A percentile compares a stretch with the other conserved stretches of the same genome.
Conservation (phyloP, 2,888 invertebrate genomes). For the Campoletis raptor region DNA sequence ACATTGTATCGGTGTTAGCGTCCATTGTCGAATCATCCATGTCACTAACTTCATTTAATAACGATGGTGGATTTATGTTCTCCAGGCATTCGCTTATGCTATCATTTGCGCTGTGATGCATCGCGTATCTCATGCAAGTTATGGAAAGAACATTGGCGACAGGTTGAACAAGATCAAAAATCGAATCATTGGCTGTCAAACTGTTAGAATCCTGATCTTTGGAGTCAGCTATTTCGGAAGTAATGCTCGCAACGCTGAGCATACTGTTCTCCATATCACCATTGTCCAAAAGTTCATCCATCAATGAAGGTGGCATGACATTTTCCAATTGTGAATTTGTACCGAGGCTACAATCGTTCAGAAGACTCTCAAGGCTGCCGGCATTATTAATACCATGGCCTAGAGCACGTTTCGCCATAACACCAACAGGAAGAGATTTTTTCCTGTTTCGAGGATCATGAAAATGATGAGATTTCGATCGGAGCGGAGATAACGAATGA, state of each 20-base stretch:
- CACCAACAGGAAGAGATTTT: slow-evolving; percentile 89
- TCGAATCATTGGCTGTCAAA: slow-evolving; percentile 80
- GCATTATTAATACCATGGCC: slow-evolving; percentile 86
- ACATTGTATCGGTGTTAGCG: slow-evolving; percentile 84
- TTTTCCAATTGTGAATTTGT: slow-evolving; percentile 91
- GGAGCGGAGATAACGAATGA: slow-evolving; percentile 76
- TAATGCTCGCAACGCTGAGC: slow-evolving; percentile 93
- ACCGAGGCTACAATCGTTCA: slow-evolving; percentile 86
- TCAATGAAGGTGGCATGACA: slow-evolving; percentile 93
- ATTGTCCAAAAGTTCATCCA: slow-evolving; percentile 87
- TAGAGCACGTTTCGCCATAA: slow-evolving; percentile 90
- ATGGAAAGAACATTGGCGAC: slow-evolving; percentile 85
- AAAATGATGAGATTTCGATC: slow-evolving; percentile 62
- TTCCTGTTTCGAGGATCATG: slow-evolving; percentile 84
- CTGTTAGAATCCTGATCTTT: slow-evolving; percentile 85
- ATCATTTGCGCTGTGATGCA: slow-evolving; percentile 84
- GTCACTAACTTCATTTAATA: slow-evolving; percentile 90
- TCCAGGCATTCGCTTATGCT: slow-evolving; percentile 88
- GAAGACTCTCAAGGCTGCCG: slow-evolving; percentile 88
- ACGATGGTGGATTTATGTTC: slow-evolving; percentile 90
- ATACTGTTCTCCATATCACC: slow-evolving; percentile 93
- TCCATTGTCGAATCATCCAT: slow-evolving; percentile 84
- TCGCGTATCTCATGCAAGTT: slow-evolving; percentile 82
- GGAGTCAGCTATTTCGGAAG: slow-evolving; percentile 91
- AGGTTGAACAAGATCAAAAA: slow-evolving; percentile 88